Evolutionary conservation across 1,140 invertebrate genomes (phyloP).

Genomic region (Drosophila lowei): DNA sequence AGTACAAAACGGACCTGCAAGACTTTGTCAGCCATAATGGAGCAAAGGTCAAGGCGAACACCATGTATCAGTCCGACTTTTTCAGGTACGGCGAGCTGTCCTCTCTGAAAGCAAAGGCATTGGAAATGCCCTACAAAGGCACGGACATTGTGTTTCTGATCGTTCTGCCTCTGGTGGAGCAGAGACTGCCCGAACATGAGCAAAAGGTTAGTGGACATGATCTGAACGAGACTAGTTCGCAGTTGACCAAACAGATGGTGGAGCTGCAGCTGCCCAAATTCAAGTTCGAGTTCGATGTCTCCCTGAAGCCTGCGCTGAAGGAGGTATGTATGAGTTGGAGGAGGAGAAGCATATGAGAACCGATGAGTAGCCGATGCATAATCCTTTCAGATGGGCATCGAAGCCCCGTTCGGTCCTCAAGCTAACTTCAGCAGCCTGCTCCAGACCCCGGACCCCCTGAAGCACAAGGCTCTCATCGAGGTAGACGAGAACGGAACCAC

Average conservation of each 20-base stretch:
- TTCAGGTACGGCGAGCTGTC: conserved; percentile 52
- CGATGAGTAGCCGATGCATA: not conserved
- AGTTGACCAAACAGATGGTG: conserved; percentile 77
- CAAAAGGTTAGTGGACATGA: conserved; percentile 81
- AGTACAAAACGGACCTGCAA: conserved; percentile 36
- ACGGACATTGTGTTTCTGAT: conserved; percentile 84
- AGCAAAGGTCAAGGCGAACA: conserved; percentile 72
- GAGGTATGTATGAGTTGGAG: conserved; percentile 74
- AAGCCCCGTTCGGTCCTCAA: conserved; percentile 84
- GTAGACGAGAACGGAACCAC: conserved; percentile 85
- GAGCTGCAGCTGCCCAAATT: conserved; percentile 86
- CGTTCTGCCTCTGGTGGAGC: conserved; percentile 84
- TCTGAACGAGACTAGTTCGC: conserved; percentile 60
- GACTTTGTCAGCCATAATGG: conserved; percentile 43
- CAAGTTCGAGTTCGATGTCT: conserved; percentile 84
- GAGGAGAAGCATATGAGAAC: too few relatives aligned
- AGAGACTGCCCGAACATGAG: conserved; percentile 84
- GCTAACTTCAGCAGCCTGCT: conserved; percentile 86
- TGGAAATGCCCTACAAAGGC: conserved; percentile 79
- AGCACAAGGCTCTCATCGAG: conserved; percentile 85
- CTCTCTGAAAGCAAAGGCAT: conserved; percentile 46
- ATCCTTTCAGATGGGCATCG: conserved; percentile 81
- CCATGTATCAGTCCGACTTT: conserved; percentile 84
- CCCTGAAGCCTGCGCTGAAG: conserved; percentile 84
- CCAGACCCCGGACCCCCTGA: conserved; percentile 82